Evolutionary conservation across 1,140 invertebrate species (phyloP).

Genomic region (Procambarus clarkii): DNA sequence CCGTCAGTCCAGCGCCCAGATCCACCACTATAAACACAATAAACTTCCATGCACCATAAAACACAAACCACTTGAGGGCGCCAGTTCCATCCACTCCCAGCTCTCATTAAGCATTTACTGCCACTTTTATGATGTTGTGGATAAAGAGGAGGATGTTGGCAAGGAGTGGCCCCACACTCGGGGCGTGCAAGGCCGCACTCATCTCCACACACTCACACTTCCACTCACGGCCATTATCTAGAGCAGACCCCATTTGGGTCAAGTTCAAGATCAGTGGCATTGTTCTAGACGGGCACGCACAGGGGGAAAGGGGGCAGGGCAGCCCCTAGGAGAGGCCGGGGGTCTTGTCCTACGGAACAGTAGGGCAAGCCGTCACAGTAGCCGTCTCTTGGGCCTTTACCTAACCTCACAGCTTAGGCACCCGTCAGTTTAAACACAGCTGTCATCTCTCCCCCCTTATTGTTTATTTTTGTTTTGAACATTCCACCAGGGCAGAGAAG

Average conservation of each 20-base stretch:
- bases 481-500: conserved; percentile 7
- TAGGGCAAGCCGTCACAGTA: neutral
- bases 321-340: neutral
- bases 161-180: neutral
- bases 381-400: neutral
- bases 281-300: no score
- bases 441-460: neutral
- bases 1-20: neutral
- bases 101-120: conserved; percentile 40
- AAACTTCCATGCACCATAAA: conserved; percentile 30
- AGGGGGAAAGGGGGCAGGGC: neutral
- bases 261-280: no score
- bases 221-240: no score
- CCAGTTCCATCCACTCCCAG: conserved; percentile 31
- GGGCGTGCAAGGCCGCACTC: no score
- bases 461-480: conserved; percentile 6
- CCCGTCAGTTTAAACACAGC: neutral
- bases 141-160: neutral
- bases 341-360: neutral
- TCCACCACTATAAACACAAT: conserved; percentile 8
- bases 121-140: conserved; percentile 27
- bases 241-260: no score
- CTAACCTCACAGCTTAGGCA: neutral
- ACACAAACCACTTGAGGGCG: conserved; percentile 31
- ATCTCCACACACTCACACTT: no score